Conservation (phyloP, 2,797 vertebrate species). For the Scolopax rusticola region DNA sequence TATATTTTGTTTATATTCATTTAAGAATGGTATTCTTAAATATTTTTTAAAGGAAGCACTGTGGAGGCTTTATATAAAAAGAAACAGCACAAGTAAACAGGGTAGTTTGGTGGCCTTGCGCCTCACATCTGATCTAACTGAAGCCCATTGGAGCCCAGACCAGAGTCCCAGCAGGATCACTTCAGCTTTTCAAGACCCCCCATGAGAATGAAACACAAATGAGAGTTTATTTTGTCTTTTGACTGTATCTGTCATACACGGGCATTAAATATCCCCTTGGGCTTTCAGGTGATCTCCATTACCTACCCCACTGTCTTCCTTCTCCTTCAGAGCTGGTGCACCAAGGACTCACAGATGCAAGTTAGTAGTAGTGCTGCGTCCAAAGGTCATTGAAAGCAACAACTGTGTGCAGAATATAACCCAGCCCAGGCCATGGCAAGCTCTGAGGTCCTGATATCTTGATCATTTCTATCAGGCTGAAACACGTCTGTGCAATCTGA, state of each 20-base stretch:
- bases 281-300: neutral
- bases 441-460: neutral
- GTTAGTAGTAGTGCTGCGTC: rapidly evolving
- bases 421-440: neutral
- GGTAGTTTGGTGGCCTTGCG: neutral
- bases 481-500: neutral
- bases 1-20: neutral
- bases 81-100: neutral
- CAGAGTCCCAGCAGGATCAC: neutral
- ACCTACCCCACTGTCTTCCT: neutral
- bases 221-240: neutral
- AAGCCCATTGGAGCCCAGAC: neutral
- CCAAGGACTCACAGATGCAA: rapidly evolving
- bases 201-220: neutral
- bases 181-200: neutral
- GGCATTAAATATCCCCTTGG: neutral
- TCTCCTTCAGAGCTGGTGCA: rapidly evolving
- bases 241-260: neutral
- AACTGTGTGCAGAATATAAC: neutral
- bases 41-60: neutral
- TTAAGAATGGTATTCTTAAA: neutral
- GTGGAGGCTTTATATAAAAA: neutral
- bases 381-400: neutral
- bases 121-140: neutral
- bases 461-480: neutral